Evolutionary conservation across 2,797 vertebrate genomes (phyloP).

Genomic region (Dicrostonyx torquatus): DNA sequence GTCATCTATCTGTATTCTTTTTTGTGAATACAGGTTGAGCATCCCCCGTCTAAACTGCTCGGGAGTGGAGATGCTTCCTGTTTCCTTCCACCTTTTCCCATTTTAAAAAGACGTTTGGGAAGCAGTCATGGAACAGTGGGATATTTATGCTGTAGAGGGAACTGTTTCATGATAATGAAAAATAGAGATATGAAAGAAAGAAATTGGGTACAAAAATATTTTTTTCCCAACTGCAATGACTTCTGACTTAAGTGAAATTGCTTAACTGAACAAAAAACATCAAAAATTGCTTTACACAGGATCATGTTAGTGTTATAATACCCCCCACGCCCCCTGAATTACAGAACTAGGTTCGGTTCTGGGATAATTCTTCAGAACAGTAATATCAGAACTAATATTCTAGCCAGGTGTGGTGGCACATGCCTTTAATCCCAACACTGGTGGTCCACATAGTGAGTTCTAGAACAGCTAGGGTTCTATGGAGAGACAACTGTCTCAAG

Average conservation of each 20-base stretch:
- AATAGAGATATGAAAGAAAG: not conserved
- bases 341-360: not conserved
- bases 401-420: not conserved
- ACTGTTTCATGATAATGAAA: conserved; percentile 1
- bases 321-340: not conserved
- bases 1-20: too few relatives aligned
- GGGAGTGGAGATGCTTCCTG: not conserved
- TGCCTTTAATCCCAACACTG: not conserved
- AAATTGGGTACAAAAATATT: not conserved
- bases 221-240: not conserved
- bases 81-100: not conserved
- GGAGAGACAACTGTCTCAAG: not conserved
- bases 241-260: not conserved
- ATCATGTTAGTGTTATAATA: not conserved
- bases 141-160: not conserved
- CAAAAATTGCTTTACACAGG: not conserved
- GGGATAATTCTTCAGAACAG: not conserved
- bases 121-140: not conserved
- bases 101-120: conserved; percentile 11
- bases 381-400: not conserved
- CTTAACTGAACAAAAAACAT: not conserved
- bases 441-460: not conserved
- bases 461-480: not conserved
- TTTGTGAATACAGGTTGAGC: not conserved
- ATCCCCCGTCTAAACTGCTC: not conserved